These are phyloP conservation scores for Epistrophe grossulariae DNA, from an alignment of 2,888 invertebrate species.

Conservation along the genomic window DNA sequence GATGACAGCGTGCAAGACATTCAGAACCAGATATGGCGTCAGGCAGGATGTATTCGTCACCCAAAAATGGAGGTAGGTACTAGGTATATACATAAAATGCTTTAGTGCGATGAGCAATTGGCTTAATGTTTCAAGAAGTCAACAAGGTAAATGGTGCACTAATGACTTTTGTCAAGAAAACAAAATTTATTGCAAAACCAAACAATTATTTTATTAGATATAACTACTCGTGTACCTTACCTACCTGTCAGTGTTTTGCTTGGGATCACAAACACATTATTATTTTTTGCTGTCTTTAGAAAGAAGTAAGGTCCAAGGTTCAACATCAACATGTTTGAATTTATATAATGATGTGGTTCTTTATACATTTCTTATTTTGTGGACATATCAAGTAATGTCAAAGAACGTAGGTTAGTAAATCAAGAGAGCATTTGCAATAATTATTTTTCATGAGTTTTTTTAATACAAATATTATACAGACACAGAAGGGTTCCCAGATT, in stretches of 20 bases:
- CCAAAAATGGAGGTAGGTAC: conserved; percentile 45
- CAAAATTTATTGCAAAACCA: conserved; percentile 27
- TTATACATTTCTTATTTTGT: not conserved
- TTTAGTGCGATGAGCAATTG: conserved; percentile 56
- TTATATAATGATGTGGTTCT: not conserved
- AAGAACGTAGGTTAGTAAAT: not conserved
- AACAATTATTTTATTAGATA: conserved; percentile 9
- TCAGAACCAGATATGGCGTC: conserved; percentile 47
- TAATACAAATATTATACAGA: too few relatives aligned
- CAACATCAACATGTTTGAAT: conserved; percentile 22
- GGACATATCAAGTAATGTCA: not conserved
- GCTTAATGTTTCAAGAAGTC: conserved; percentile 20
- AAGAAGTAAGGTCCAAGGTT: conserved; percentile 44
- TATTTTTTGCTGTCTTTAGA: not conserved
- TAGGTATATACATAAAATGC: conserved; percentile 20
- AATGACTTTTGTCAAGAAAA: conserved; percentile 40
- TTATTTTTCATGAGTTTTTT: too few relatives aligned
- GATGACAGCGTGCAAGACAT: conserved; percentile 33
- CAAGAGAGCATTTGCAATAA: too few relatives aligned
- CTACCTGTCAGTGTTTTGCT: conserved; percentile 38
- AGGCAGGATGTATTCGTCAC: conserved; percentile 54
- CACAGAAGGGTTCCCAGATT: too few relatives aligned
- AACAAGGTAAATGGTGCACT: conserved; percentile 23
- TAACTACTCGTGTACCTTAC: too few relatives aligned
- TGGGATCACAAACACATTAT: not conserved